Base-by-base conservation (phyloP, 2,888 invertebrate genomes). In the Microchrysa polita region DNA sequence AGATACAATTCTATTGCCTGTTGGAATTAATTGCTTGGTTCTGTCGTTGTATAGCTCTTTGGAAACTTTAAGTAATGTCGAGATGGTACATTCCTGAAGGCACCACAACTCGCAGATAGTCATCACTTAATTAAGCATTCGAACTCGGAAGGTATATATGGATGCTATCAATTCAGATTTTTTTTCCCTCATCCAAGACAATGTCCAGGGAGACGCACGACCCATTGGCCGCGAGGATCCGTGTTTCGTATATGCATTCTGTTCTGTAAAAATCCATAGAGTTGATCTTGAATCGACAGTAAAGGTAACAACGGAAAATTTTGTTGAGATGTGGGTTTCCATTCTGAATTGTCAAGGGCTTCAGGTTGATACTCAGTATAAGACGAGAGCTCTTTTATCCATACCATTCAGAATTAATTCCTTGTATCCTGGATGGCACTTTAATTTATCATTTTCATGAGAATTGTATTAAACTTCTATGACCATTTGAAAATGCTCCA, bases 91-190 rank as follows among this genome's bases (percentile, higher is more conserved):
- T 22, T 48, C 48, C 48, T 34, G 10, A 65, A 48, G 48, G 44
- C 48, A 65, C 65, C 48, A 48, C 14, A 40, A 48, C 16, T 22
- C 16, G 48, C 16, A 69, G 69, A 69, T 69, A 69, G 69, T 69
- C 69, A 69, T 69, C 69, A 69, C 69, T 69, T 69, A 69, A 69
- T 69, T 69, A 69, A 69, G 57, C 69, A 69, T 69, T 69, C 69
- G 69, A 40, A 18, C 42, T 63, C 61, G 20, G 69, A 65, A 65
- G 23, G 67, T 23, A 34, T 34, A 34, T 34, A 48, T 48, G 67
- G 69, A 69, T 69, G 69, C 20, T 69, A 69, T 69, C 69, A 40
- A 20, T 40, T 23, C 10, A 22, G 27, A 34, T 34, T 34, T 34
- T 34, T 34, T 34, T 34, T 22, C 48, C 20, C 7, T 14, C n/a